Base-by-base conservation (phyloP, 2,888 invertebrate genomes). In the Esperia sulphurella region DNA sequence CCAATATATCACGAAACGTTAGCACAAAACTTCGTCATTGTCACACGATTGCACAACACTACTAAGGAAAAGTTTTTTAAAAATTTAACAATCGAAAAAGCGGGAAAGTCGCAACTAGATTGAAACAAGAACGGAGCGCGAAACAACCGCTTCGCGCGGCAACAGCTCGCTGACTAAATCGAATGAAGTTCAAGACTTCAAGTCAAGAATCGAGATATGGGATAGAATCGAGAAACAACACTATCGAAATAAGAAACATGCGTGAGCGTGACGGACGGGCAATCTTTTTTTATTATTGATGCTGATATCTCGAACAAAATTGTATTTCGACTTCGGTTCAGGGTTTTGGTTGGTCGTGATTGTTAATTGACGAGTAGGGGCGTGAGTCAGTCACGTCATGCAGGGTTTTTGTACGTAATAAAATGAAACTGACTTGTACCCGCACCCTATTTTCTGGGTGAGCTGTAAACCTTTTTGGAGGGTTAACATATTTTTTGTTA, bases 1-100 rank as follows among this genome's bases (percentile, higher is more conserved):
- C 57, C 49, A 49, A 50, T 45, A 39, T 50, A 70, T 69, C 81
- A 83, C 79, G 57, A 61, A 57, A 58, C 58, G 61, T 66, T 56
- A 58, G 60, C 79, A 81, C 78, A 63, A 49, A 71, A 63, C 52
- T 56, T 65, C 55, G 75, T 76, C 75, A 80, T 81, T 66, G 60
- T 74, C 49, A 53, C 68, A 74, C 70, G 48, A 45, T 52, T 58
- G 55, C 74, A 67, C 61, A 60, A 54, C 71, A 79, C 80, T 64
- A 51, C 59, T 62, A 58, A 55, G 48, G 59, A 75, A 79, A 68
- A 64, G 59, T 79, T 79, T 76, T 59, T 61, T 57, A 46, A 54
- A 57, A 49, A 64, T 60, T 61, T 59, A 63, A 63, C 56, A 62
- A 53, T 66, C 72, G 71, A 56, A 68, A 71, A 60, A 60, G 66